Evolutionary conservation across 2,113 vertebrate genomes (phyloP).

Genomic region (Vanacampus margaritifer): DNA sequence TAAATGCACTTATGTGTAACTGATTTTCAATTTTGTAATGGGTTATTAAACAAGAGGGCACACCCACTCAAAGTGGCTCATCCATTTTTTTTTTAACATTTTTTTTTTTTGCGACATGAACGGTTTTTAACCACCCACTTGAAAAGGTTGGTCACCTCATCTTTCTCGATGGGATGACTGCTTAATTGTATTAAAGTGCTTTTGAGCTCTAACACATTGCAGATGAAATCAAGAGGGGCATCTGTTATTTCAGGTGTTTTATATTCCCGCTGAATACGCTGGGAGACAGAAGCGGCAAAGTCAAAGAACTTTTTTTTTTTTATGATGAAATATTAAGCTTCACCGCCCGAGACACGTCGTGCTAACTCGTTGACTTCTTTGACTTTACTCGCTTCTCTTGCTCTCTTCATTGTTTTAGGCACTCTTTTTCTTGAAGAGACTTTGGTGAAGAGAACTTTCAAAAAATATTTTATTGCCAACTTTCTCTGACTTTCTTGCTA

Average conservation of each 20-base stretch:
- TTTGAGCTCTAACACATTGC: background rate
- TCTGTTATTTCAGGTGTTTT: constrained; percentile 23
- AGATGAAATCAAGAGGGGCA: constrained; percentile 31
- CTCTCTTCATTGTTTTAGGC: background rate
- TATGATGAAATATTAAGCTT: background rate
- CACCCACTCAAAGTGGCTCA: background rate
- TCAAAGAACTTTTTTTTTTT: background rate
- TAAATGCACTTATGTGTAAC: too few relatives aligned
- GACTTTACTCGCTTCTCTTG: background rate
- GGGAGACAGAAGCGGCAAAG: constrained; percentile 18
- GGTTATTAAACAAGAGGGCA: background rate
- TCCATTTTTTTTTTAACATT: background rate
- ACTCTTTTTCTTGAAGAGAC: background rate
- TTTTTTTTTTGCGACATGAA: background rate
- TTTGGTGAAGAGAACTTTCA: background rate
- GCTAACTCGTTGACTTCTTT: constrained; percentile 5
- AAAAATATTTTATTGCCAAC: background rate
- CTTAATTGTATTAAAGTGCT: background rate
- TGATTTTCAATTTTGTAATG: too few relatives aligned
- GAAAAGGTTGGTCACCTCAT: background rate
- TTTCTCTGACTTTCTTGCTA: background rate
- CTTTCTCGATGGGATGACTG: background rate
- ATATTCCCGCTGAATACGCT: constrained; percentile 21
- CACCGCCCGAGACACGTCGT: background rate
- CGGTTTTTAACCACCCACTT: background rate